Conservation (phyloP, 1,140 invertebrate genomes). For the Eciton burchellii region DNA sequence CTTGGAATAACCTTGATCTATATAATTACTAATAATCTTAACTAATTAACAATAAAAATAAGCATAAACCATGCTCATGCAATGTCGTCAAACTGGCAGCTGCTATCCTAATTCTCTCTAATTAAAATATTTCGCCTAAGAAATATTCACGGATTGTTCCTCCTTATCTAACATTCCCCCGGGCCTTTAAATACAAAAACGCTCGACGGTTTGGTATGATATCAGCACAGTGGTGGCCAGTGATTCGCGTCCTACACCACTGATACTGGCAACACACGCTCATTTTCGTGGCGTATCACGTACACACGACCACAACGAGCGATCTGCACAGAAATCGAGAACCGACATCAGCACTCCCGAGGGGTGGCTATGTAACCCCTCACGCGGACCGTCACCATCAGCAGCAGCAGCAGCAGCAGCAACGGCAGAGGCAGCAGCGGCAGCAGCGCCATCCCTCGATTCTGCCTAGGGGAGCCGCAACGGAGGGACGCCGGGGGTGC, state of each 20-base stretch:
- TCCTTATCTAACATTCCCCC: neutral
- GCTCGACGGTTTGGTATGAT: neutral
- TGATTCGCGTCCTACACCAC: constrained; percentile 57
- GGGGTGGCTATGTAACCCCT: constrained; percentile 71
- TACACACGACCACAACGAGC: constrained; percentile 58
- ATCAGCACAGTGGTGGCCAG: too few relatives aligned
- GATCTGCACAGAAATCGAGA: constrained; percentile 72
- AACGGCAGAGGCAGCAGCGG: constrained; percentile 17
- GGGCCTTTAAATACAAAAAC: neutral
- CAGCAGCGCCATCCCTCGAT: constrained; percentile 61
- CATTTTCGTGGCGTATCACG: constrained; percentile 8
- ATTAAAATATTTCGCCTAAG: too few relatives aligned
- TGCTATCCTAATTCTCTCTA: too few relatives aligned
- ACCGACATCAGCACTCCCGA: constrained; percentile 71
- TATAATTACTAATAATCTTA: too few relatives aligned
- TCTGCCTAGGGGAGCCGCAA: constrained; percentile 71
- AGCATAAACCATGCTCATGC: too few relatives aligned
- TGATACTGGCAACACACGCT: constrained; percentile 52
- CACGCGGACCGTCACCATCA: constrained; percentile 56
- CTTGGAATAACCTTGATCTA: too few relatives aligned
- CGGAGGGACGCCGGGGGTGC: constrained; percentile 65
- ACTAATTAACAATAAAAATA: too few relatives aligned
- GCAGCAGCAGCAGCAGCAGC: constrained; percentile 25
- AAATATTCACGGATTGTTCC: too few relatives aligned
- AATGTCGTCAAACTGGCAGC: too few relatives aligned